Evolutionary conservation across 2,888 invertebrate genomes (phyloP), one percentile per base, ranked within the genome.

Genomic region (Harpalus rubripes): DNA sequence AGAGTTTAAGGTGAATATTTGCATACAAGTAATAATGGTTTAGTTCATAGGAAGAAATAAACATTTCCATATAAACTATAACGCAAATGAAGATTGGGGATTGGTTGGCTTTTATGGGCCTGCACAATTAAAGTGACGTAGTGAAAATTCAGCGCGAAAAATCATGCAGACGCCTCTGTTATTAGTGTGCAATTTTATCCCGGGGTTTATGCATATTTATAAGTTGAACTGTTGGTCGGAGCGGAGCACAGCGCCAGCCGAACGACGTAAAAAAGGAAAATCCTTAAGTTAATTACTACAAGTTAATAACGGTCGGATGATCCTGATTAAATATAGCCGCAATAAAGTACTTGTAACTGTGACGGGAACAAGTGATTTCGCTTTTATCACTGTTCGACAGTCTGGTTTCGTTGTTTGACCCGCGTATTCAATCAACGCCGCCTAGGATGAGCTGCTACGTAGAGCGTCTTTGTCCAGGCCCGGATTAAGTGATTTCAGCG

Each of bases 261-360:
- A 68, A 68, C 44, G 44, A 74, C 44, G 72, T 74, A 74, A 74
- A 74, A 74, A 59, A 83, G 18, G 61, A 76, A 76, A 72, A 83
- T 83, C 59, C 72, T 72, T 83, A 76, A 83, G 83, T 83, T 83
- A 83, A 83, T 83, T 83, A 83, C 83, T 76, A 83, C 83, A 83
- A 83, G 83, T 83, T 74, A 83, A 83, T 83, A 83, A 83, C 83
- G 83, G 58, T 41, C 41, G 74, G 83, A 61, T 83, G 83, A 83
- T 83, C 74, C 76, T 74, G 83, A 83, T 83, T 83, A 83, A 83
- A 83, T 83, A 83, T 83, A 58, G 83, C 74, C 44, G 83, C 83
- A 83, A 83, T 83, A 74, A 74, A 74, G 76, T 83, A 83, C 82
- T 83, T 83, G 82, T 74, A 74, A 74, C 72, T 59, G 74, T 83